Evolutionary conservation across 2,888 invertebrate species (phyloP), one percentile per base, ranked within the genome.

Genomic region (Eurois occulta): DNA sequence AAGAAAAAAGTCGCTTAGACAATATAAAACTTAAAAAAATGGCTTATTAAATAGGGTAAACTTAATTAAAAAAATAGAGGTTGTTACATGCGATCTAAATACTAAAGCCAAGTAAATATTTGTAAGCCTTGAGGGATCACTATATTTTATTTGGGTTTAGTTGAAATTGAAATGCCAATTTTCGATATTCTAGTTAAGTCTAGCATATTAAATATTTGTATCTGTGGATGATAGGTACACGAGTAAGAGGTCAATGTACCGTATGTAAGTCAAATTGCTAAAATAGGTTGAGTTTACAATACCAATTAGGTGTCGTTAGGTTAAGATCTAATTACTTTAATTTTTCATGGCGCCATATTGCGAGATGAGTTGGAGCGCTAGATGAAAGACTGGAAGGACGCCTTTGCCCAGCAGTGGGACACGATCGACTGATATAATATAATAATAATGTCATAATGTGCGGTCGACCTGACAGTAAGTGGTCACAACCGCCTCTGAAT

Each of bases 111-210:
- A 78, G 35, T 48, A 32, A 38, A 70, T 32, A 77, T 65, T 70
- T 62, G 43, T 13, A 76, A 46, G 52, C 16, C 35, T 24, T 2
- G 21, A 65, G 24, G 38, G 55, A 46, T 58, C 28, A 35, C 4
- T 46, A 43, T 16, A 64, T 38, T n/a, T 38, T 55, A 70, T 38
- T 48, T 48, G n/a, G 41, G 32, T 41, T 41, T 11, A 18, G 18
- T 48, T 75, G 52, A 68, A 41, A 72, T 48, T 75, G n/a, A 55
- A 65, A 75, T 32, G 18, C 55, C 24, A 66, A 32, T 75, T 66
- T 66, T 46, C 38, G 24, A 60, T 76, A 32, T 24, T 46, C 24
- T 43, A 43, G 18, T 38, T 7, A 48, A 28, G 43, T 55, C n/a
- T 60, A 48, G 28, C 28, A 67, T 5, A 55, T 13, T 75, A 21